phyloP scores from a whole-genome alignment of 1,140 invertebrate genomes.

The Neotoxoptera formosana region DNA sequence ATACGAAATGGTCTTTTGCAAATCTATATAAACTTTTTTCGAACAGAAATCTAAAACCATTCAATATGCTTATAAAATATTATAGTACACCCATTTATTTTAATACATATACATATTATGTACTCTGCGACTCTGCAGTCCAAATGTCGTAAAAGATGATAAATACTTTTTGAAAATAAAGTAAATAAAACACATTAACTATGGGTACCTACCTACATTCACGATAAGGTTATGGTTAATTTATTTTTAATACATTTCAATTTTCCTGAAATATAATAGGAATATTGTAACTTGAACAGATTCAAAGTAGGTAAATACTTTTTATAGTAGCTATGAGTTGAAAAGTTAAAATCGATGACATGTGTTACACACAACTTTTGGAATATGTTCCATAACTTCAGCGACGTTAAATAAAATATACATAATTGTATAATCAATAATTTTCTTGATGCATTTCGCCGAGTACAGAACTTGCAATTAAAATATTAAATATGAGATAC shows the following conservation, averaged over 20 bases:
- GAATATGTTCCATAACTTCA: neutral
- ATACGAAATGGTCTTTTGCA: neutral
- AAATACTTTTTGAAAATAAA: neutral
- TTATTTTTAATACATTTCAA: neutral
- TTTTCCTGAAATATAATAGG: neutral
- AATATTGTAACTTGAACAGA: neutral
- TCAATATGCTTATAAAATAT: neutral
- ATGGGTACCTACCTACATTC: neutral
- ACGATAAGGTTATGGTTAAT: neutral
- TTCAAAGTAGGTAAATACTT: neutral
- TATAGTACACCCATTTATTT: neutral
- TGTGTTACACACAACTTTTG: neutral
- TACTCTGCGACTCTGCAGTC: neutral
- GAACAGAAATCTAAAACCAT: neutral
- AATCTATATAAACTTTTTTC: neutral
- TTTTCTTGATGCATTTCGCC: neutral
- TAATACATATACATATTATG: neutral
- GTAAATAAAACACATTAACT: neutral
- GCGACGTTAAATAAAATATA: neutral
- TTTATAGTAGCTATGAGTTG: neutral
- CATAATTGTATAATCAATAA: conserved; percentile 6
- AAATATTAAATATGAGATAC: neutral
- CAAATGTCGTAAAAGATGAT: neutral
- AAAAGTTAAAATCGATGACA: conserved; percentile 9
- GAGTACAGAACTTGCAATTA: neutral